Base-by-base conservation (phyloP, 1,140 invertebrate species). In the Platorchestia sp. region DNA sequence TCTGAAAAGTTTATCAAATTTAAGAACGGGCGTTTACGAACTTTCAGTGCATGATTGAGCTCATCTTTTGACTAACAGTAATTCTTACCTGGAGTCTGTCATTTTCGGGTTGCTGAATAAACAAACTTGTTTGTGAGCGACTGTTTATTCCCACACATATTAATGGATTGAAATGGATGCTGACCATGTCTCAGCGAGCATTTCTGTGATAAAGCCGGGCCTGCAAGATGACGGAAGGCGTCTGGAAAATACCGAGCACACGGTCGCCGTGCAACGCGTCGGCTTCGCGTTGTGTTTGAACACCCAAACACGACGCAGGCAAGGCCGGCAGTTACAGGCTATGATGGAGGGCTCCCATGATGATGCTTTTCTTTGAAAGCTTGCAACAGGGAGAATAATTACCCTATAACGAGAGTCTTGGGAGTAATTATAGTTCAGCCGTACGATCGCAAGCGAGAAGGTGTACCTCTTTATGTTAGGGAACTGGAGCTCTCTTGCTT, bases 401-500 rank as follows among this genome's bases (percentile, higher is more conserved):
- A 93, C 91, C 91, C 91, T 45, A 47, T 93, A 93, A 93, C 91
- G 91, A 93, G 91, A 93, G 91, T 47, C 91, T 93, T 45, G 91
- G 91, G 91, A 45, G 91, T 93, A 93, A 93, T 93, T 93, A 93
- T 47, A 44, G 43, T 47, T 14, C 91, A 40, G 44, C 45, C 87
- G 5, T 93, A 16, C 27, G 91, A 93, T 93, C 91, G 44, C 45
- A 93, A 93, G 87, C 59, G 1, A 10, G 59, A 75, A 75, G 59
- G 27, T 75, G 59, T 75, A 22, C 59, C 59, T 75, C 59, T 75
- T 75, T 75, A 75, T 75, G 36, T 75, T 75, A 36, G 59, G 59
- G 1, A 19, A 75, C 59, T 10, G 59, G 27, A 22, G 27, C 59
- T 75, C 27, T 22, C 59, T 75, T 19, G 36, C 27, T 75, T 36